Evolutionary conservation across 2,797 vertebrate species (phyloP), one percentile per base, ranked within the genome.

Genomic region (Darevskia nairensis): DNA sequence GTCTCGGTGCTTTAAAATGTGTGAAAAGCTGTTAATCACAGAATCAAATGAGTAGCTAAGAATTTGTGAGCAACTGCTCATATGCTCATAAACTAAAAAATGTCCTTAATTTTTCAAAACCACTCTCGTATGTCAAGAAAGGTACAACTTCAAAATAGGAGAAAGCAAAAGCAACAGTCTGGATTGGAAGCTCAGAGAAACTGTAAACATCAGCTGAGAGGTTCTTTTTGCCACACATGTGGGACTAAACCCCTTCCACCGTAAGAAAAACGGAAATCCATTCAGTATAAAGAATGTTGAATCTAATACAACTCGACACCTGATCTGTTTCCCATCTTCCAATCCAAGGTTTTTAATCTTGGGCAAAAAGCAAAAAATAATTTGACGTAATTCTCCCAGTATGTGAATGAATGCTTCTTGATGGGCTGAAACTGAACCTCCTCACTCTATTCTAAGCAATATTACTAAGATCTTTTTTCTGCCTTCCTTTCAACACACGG

Each of bases 281-380:
- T 79, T 84, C 35, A 80, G 15, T 75, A 76, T 85, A 80, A 66
- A 61, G 29, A 74, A 80, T 81, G 55, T 72, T 86, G 72, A 89
- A 50, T 39, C 39, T 82, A 89, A 89, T 82, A 11, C 78, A 29
- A 39, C 82, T 89, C 82, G 88, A 87, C 44, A 85, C 25, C 8
- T 66, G 55, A 90, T 71, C 35, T 8, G 3, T 86, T 83, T 83
- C 50, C 68, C 76, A 66, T 74, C 61, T 17, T 82, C 59, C 66
- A 55, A 87, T 46, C 50, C 64, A n/a, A 71, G 19, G 72, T 74
- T 69, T 55, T 85, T 86, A 55, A 59, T 85, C 88, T 83, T 71
- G 76, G 3, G 32, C 10, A 75, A 91, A 88, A 86, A 89, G 75
- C 7, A 25, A 4, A 7, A 41, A 77, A 69, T 35, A 69, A 61